Conservation (phyloP, 2,888 invertebrate genomes). For the Argyra leucocephala region DNA sequence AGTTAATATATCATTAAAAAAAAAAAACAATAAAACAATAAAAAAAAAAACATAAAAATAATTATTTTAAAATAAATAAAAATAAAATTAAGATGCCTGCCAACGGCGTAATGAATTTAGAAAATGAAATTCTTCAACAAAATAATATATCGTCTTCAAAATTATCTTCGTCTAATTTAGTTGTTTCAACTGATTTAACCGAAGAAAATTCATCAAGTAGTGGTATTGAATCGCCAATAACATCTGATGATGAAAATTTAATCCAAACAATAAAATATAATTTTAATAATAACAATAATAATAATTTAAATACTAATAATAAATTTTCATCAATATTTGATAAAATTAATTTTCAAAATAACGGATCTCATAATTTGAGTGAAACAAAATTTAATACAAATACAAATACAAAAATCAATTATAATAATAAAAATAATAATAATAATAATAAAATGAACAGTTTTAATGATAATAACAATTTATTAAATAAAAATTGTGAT, state of each 20-base stretch:
- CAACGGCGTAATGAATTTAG: slow-evolving; percentile 27
- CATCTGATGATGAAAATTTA: slow-evolving; percentile 20
- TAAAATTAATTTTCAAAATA: neutral
- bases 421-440: slow-evolving; percentile 7
- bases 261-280: neutral
- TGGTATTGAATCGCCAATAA: slow-evolving; percentile 17
- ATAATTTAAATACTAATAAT: slow-evolving; percentile 8
- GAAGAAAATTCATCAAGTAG: neutral
- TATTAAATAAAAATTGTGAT: neutral
- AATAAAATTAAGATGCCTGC: slow-evolving; percentile 33
- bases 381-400: neutral
- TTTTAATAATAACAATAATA: neutral
- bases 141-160: slow-evolving; percentile 20
- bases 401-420: slow-evolving; percentile 2
- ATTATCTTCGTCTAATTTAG: slow-evolving; percentile 14
- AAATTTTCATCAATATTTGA: neutral
- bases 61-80: slow-evolving; percentile 11
- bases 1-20: too few species aligned
- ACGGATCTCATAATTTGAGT: neutral
- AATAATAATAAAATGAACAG: slow-evolving; percentile 10
- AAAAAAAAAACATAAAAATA: neutral
- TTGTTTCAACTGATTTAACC: neutral
- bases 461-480: neutral
- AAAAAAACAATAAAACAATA: neutral
- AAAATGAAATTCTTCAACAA: slow-evolving; percentile 22